A percentile compares a stretch with the other conserved stretches of the same genome.
phyloP scores from a whole-genome alignment of 2,113 vertebrate species.

The Brienomyrus longianalis region DNA sequence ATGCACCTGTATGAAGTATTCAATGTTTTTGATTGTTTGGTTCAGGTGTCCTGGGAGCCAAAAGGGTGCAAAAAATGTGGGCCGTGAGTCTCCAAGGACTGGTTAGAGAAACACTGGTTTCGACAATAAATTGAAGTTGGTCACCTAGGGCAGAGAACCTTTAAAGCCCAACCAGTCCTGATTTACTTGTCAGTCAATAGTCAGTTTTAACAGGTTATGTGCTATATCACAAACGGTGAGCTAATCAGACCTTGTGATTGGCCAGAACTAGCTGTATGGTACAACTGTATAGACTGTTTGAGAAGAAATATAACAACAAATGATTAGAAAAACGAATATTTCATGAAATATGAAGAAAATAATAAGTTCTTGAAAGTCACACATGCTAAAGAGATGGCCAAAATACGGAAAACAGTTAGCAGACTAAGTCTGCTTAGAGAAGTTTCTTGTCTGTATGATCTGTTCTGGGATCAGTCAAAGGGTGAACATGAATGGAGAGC shows the following conservation, averaged over 20 bases:
- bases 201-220: too few species aligned
- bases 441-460: not conserved
- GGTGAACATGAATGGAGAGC: not conserved
- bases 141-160: too few species aligned
- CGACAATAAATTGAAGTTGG: too few species aligned
- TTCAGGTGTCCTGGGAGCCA: not conserved
- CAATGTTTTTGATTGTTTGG: not conserved
- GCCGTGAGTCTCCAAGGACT: too few species aligned
- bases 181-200: too few species aligned
- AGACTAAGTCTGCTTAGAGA: not conserved
- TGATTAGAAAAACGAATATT: not conserved
- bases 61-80: too few species aligned
- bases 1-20: not conserved
- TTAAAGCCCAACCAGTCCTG: too few species aligned
- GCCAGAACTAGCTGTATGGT: not conserved
- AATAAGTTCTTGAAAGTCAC: not conserved
- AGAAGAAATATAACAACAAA: not conserved
- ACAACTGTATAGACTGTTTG: too few species aligned
- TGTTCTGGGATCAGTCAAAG: not conserved
- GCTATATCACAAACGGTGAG: too few species aligned
- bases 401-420: not conserved
- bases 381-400: not conserved
- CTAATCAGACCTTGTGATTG: too few species aligned
- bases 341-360: too few species aligned
- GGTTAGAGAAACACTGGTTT: too few species aligned